phyloP scores from a whole-genome alignment of 30 jellyfish, hydroid and myxozoan genomes.

The Cassiopea xamachana region DNA sequence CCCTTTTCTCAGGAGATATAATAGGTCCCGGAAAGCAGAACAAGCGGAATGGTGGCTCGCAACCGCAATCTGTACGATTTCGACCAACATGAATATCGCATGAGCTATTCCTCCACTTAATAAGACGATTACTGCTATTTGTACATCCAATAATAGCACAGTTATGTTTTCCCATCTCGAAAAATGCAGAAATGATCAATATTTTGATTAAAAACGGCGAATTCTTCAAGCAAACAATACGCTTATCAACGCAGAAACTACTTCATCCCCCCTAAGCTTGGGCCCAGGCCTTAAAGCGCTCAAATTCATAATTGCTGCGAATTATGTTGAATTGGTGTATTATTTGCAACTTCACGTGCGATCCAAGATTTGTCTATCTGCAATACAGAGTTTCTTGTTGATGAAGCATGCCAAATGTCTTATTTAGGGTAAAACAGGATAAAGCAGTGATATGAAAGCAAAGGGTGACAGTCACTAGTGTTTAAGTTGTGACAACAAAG shows the following conservation, averaged over 20 bases:
- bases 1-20: not conserved
- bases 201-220: not conserved
- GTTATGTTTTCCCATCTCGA: conserved; percentile 8
- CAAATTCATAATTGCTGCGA: too few relatives aligned
- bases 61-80: conserved; percentile 4
- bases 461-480: too few relatives aligned
- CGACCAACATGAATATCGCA: too few relatives aligned
- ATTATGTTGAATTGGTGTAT: not conserved
- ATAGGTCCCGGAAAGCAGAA: not conserved
- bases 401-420: too few relatives aligned
- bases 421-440: too few relatives aligned
- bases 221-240: not conserved
- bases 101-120: not conserved
- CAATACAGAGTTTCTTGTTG: too few relatives aligned
- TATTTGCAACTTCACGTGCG: too few relatives aligned
- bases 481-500: too few relatives aligned
- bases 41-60: conserved; percentile 11
- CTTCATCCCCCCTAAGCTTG: not conserved
- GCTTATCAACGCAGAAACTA: not conserved
- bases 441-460: too few relatives aligned
- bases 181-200: not conserved
- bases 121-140: conserved; percentile 18
- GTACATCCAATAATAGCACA: not conserved
- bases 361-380: too few relatives aligned
- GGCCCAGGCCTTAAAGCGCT: not conserved